Evolutionary conservation across 2,113 vertebrate species (phyloP).

Genomic region (Galemys pyrenaicus): DNA sequence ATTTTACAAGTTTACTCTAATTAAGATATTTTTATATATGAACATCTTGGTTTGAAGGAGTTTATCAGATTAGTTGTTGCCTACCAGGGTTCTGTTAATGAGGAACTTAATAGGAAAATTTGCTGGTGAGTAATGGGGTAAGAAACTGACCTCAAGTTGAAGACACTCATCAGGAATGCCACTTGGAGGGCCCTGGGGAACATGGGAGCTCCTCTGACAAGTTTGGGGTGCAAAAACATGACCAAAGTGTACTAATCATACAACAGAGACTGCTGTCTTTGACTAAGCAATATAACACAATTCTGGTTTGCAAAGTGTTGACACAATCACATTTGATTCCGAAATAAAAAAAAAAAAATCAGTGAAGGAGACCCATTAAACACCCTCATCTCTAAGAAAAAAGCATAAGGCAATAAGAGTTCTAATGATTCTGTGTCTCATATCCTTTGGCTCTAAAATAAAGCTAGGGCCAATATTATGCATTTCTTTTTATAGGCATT

Average conservation of each 20-base stretch:
- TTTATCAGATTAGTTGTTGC: background rate
- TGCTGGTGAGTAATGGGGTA: background rate
- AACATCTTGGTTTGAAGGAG: background rate
- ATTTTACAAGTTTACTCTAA: background rate
- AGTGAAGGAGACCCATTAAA: background rate
- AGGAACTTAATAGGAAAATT: background rate
- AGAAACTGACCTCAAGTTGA: background rate
- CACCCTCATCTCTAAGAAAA: background rate
- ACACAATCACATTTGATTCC: background rate
- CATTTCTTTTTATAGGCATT: constrained; percentile 47
- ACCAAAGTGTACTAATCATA: background rate
- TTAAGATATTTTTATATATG: background rate
- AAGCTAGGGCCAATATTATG: background rate
- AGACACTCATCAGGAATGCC: background rate
- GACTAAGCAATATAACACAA: background rate
- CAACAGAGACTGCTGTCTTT: background rate
- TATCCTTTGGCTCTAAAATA: background rate
- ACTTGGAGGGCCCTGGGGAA: too few relatives aligned
- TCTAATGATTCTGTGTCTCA: background rate
- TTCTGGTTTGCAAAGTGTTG: background rate
- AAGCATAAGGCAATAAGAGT: background rate
- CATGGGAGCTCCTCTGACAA: rapidly evolving
- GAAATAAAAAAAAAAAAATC: background rate
- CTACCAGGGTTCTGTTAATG: background rate
- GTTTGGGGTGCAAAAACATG: background rate